Conservation (phyloP, 2,797 vertebrate species). For the Selene dorsalis region DNA sequence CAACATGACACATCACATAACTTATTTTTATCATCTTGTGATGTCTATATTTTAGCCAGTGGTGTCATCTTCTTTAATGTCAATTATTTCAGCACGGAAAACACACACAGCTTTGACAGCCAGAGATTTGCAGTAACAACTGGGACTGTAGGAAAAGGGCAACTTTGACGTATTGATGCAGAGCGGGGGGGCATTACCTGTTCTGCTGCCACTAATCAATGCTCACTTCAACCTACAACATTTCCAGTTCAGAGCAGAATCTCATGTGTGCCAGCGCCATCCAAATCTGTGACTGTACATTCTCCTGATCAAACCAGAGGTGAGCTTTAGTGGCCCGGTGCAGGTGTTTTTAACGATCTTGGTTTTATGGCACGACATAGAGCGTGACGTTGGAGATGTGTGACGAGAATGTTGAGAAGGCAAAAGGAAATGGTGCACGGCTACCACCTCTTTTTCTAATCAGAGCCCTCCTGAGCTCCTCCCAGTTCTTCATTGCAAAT, state of each 20-base stretch:
- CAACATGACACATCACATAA: neutral
- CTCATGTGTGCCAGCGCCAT: constrained; percentile 21
- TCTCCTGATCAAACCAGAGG: constrained; percentile 47
- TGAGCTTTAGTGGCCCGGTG: constrained; percentile 44
- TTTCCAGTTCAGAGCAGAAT: constrained; percentile 39
- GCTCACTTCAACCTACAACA: constrained; percentile 69
- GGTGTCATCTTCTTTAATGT: constrained; percentile 8
- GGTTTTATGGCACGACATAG: constrained; percentile 66
- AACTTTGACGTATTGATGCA: constrained; percentile 65
- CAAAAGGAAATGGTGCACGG: constrained; percentile 62
- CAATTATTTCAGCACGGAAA: constrained; percentile 29
- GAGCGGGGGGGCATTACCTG: constrained; percentile 53
- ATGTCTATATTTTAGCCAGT: constrained; percentile 6
- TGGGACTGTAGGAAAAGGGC: constrained; percentile 59
- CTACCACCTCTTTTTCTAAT: constrained; percentile 41
- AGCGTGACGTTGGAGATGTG: constrained; percentile 62
- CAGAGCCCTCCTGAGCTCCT: constrained; percentile 49
- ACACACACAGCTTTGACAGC: constrained; percentile 45
- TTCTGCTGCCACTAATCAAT: constrained; percentile 70
- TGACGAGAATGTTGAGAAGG: constrained; percentile 77
- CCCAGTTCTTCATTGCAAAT: constrained; percentile 62
- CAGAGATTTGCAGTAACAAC: constrained; percentile 53
- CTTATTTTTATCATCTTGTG: neutral
- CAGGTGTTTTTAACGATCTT: constrained; percentile 70
- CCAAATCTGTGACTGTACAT: constrained; percentile 23